phyloP scores from a whole-genome alignment of 2,113 vertebrate species.

The Saccopteryx bilineata region DNA sequence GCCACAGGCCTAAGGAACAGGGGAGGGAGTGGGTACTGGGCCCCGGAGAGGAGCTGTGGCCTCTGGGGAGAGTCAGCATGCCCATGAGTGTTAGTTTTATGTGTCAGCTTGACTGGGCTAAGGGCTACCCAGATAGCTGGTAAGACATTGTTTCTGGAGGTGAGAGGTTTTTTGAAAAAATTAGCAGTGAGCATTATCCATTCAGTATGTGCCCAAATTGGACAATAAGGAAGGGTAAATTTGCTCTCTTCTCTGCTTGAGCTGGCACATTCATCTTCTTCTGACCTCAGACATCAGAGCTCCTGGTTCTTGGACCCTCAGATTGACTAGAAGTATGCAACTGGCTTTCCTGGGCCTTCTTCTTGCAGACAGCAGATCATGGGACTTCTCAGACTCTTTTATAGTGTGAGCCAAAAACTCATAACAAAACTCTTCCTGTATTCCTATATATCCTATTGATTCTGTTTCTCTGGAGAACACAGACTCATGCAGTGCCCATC shows the following conservation, averaged over 20 bases:
- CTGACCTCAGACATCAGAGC: neutral
- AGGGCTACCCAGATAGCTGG: neutral
- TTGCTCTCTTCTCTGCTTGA: neutral
- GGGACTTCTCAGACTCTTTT: no score
- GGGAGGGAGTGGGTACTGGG: neutral
- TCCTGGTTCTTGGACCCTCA: neutral
- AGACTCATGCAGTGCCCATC: neutral
- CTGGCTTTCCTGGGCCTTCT: no score
- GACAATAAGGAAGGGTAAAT: neutral
- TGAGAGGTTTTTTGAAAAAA: neutral
- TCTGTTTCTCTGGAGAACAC: neutral
- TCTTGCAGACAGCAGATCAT: no score
- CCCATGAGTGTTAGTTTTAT: neutral
- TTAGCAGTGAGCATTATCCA: neutral
- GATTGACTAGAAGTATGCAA: no score
- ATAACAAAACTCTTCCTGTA: neutral
- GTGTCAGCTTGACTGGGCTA: neutral
- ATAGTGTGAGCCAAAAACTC: neutral
- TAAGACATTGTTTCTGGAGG: neutral
- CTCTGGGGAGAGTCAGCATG: neutral
- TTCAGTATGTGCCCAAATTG: neutral
- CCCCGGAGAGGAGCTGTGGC: neutral
- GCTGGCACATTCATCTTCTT: neutral
- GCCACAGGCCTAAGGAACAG: neutral
- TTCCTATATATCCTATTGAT: neutral